Base-by-base conservation (phyloP, 2,113 vertebrate genomes). In the Sinocyclocheilus anophthalmus region DNA sequence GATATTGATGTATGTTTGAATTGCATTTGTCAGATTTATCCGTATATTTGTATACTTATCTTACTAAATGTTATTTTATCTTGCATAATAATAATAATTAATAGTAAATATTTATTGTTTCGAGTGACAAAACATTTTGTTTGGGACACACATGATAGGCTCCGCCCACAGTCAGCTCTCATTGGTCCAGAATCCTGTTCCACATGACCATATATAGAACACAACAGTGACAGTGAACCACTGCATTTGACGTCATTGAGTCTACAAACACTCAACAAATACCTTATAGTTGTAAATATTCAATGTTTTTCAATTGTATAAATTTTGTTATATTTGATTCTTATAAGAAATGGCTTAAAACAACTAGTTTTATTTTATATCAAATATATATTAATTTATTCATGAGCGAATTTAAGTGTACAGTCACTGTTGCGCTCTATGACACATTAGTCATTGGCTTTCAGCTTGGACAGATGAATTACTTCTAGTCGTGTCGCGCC, bases 381-480 rank as follows among this genome's bases (percentile, higher is more conserved):
- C 18, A 57, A 57, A 57, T 57, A 57, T 57, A 57, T 57, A 22
- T 57, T 3, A 7, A n/a, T 9, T 10, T 1, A 22, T n/a, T 61
- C 2, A 61, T 3, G 7, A 1, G 0, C 9, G 20, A 61, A 22
- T 61, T 61, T n/a, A 61, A 61, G 57, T 8, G 20, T 0, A 59
- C 2, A 22, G 57, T 22, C 37, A 73, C 20, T 39, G 20, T n/a
- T n/a, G 11, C 0, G 22, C 72, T 75, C 39, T 75, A 10, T 5
- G 5, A 45, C 72, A 45, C 72, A 14, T 75, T 39, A 45, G 72
- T 39, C 42, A 45, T 6, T 14, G 72, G 72, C 72, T 45, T 14
- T 48, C 39, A 48, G 72, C 22, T 22, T 14, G 72, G 72, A 76
- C 72, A 26, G 72, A 76, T 16, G 72, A 50, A 73, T 73, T n/a